phyloP scores from a whole-genome alignment of 2,888 invertebrate species.

The Proisotoma minuta region DNA sequence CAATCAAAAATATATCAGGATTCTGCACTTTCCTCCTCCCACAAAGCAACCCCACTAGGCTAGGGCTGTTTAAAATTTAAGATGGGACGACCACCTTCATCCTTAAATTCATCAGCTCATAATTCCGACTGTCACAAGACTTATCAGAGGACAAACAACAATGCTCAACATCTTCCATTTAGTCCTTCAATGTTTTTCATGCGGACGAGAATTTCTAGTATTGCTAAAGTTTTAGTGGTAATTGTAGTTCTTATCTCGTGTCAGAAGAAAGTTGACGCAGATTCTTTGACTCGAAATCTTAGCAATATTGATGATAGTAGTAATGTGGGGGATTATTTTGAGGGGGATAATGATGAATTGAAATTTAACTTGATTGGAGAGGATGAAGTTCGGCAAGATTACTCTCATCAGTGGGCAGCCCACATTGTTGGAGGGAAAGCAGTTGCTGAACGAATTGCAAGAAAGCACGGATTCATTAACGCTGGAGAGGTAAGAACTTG shows the following conservation, averaged over 20 bases:
- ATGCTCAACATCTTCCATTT: too few species aligned
- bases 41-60: too few species aligned
- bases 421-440: slow-evolving; percentile 57
- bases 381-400: slow-evolving; percentile 47
- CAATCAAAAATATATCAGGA: too few species aligned
- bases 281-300: neutral
- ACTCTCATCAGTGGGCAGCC: slow-evolving; percentile 61
- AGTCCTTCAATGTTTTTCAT: too few species aligned
- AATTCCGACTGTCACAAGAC: too few species aligned
- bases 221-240: neutral
- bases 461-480: slow-evolving; percentile 59
- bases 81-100: too few species aligned
- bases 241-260: slow-evolving; percentile 7
- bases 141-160: too few species aligned
- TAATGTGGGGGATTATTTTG: neutral
- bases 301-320: neutral
- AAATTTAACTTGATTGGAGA: neutral
- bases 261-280: neutral
- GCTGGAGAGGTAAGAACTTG: slow-evolving; percentile 57
- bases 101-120: too few species aligned
- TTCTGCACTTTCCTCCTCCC: too few species aligned
- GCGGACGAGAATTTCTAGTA: neutral
- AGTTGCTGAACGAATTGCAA: slow-evolving; percentile 56
- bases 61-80: too few species aligned
- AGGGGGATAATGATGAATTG: neutral